Conservation (phyloP, 2,888 invertebrate species). For the Drosophila mayaguana region DNA sequence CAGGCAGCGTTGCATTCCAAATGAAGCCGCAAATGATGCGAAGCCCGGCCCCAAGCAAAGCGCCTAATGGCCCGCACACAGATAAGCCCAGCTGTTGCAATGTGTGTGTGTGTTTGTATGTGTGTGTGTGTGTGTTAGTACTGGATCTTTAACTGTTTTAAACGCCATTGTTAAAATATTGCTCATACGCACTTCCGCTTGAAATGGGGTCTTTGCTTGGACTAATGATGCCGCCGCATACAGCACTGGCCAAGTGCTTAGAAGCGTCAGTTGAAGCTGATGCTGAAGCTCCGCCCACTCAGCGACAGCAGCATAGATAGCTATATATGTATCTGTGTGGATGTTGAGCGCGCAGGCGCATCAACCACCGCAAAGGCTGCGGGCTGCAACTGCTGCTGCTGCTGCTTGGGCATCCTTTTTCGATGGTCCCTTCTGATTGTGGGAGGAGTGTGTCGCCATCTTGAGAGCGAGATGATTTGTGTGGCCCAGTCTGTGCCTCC, state of each 20-base stretch:
- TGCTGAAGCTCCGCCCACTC: constrained; percentile 70
- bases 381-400: constrained; percentile 13
- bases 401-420: constrained; percentile 62
- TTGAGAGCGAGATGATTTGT: constrained; percentile 62
- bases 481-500: constrained; percentile 25
- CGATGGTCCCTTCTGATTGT: constrained; percentile 40
- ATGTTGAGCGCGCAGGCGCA: constrained; percentile 72
- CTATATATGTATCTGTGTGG: constrained; percentile 14
- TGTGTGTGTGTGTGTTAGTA: constrained; percentile 34
- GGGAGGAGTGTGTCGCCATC: constrained; percentile 54
- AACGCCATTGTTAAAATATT: constrained; percentile 84
- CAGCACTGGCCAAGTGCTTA: constrained; percentile 57
- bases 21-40: constrained; percentile 60
- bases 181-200: constrained; percentile 81
- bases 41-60: constrained; percentile 59
- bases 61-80: constrained; percentile 69
- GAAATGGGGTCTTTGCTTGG: constrained; percentile 76
- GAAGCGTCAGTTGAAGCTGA: constrained; percentile 7
- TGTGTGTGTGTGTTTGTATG: constrained; percentile 18
- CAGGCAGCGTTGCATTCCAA: constrained; percentile 39
- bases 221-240: constrained; percentile 71
- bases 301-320: constrained; percentile 58
- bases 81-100: constrained; percentile 20
- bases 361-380: constrained; percentile 50
- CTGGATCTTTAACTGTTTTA: constrained; percentile 80